These are phyloP conservation scores for Cercopithecus neglectus DNA, from an alignment of 2,797 vertebrate species.

Conservation along the genomic window DNA sequence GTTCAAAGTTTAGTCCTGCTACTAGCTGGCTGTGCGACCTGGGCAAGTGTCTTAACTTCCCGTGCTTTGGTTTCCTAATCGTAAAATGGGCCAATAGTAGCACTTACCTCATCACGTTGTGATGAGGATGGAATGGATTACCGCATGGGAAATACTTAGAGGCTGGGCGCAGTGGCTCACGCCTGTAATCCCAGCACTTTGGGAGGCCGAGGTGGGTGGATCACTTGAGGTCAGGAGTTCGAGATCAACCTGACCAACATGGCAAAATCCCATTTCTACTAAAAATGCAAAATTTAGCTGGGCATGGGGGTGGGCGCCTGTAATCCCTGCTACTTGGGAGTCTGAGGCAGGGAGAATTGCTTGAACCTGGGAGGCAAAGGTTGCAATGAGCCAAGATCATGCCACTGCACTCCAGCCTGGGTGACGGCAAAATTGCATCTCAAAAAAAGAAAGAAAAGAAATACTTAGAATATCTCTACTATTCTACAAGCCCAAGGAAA, in stretches of 20 bases:
- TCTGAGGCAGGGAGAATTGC: not conserved
- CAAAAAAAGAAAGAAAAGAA: not conserved
- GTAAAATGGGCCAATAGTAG: not conserved
- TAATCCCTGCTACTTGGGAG: not conserved
- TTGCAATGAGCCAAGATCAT: not conserved
- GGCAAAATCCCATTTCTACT: not conserved
- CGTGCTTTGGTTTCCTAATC: not conserved
- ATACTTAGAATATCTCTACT: not conserved
- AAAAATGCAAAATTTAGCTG: not conserved
- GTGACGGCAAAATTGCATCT: not conserved
- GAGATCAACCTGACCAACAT: not conserved
- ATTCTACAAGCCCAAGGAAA: not conserved
- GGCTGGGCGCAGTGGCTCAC: not conserved
- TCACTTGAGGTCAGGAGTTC: not conserved
- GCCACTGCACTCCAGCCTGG: not conserved
- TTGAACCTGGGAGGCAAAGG: not conserved
- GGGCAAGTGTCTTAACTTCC: not conserved
- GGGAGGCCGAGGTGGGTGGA: not conserved
- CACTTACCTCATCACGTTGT: constrained; percentile 44
- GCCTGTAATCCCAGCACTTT: not conserved
- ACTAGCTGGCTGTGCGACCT: not conserved
- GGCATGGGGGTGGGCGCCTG: not conserved
- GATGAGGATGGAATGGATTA: not conserved
- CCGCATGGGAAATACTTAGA: not conserved
- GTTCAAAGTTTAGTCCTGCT: not conserved